Conservation (phyloP, 2,797 vertebrate genomes). For the Xiphorhynchus erythropygius region DNA sequence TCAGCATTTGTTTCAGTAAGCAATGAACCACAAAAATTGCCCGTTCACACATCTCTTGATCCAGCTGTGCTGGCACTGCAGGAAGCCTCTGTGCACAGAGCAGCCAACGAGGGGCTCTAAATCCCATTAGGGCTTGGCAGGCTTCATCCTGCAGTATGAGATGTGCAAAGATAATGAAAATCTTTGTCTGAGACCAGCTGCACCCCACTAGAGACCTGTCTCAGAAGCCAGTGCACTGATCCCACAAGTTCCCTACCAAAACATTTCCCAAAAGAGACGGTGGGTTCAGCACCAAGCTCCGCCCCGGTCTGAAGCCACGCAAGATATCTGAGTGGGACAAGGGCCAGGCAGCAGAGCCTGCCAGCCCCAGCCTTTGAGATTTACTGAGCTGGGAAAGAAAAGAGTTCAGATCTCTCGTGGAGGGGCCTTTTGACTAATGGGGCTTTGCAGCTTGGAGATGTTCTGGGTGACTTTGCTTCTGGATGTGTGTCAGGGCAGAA, state of each 20-base stretch:
- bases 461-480: background rate
- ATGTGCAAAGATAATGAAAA: background rate
- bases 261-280: rapidly evolving
- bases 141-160: background rate
- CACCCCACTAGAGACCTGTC: background rate
- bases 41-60: background rate
- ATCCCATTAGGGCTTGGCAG: conserved; percentile 21
- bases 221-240: background rate
- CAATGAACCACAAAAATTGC: conserved; percentile 17
- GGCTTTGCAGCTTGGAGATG: background rate
- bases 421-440: background rate
- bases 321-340: background rate
- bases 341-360: background rate
- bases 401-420: background rate
- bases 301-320: background rate
- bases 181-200: background rate
- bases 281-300: background rate
- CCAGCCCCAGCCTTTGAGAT: background rate
- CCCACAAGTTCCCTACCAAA: background rate
- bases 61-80: background rate
- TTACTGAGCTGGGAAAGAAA: background rate
- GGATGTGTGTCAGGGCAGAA: rapidly evolving
- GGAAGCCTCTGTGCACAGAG: background rate
- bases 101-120: background rate
- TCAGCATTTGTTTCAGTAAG: background rate